phyloP scores from a whole-genome alignment of 2,888 invertebrate genomes.

The Micoletzkya japonica region DNA sequence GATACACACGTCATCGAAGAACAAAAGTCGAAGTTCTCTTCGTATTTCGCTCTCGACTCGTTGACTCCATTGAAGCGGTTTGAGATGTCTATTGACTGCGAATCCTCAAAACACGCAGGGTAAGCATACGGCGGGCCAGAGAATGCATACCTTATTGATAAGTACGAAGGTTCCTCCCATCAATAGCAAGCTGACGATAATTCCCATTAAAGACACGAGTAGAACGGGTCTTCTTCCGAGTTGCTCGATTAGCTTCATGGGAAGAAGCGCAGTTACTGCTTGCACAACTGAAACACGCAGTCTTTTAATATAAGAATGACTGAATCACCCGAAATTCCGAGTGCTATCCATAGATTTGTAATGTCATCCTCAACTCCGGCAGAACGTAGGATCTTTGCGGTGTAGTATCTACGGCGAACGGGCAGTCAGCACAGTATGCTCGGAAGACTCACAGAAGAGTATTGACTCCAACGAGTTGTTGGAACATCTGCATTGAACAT shows the following conservation, averaged over 20 bases:
- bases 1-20: neutral
- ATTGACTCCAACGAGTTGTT: constrained; percentile 70
- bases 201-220: constrained; percentile 40
- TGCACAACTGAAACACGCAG: constrained; percentile 67
- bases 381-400: constrained; percentile 69
- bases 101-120: neutral
- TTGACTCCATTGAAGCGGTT: neutral
- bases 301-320: neutral
- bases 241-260: constrained; percentile 68
- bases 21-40: neutral
- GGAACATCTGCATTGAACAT: constrained; percentile 68
- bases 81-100: neutral
- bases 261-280: constrained; percentile 67
- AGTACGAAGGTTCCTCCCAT: constrained; percentile 53
- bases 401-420: constrained; percentile 60
- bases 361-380: constrained; percentile 66
- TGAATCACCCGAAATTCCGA: constrained; percentile 62
- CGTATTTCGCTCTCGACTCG: neutral
- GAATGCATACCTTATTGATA: constrained; percentile 36
- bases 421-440: neutral
- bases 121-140: no score
- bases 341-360: constrained; percentile 67
- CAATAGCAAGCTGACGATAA: constrained; percentile 39
- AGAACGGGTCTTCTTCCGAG: constrained; percentile 65
- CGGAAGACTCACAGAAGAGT: constrained; percentile 68